These are phyloP conservation scores for Drosophila pseudoananassae DNA, from an alignment of 1,140 invertebrate genomes.

Conservation along the genomic window DNA sequence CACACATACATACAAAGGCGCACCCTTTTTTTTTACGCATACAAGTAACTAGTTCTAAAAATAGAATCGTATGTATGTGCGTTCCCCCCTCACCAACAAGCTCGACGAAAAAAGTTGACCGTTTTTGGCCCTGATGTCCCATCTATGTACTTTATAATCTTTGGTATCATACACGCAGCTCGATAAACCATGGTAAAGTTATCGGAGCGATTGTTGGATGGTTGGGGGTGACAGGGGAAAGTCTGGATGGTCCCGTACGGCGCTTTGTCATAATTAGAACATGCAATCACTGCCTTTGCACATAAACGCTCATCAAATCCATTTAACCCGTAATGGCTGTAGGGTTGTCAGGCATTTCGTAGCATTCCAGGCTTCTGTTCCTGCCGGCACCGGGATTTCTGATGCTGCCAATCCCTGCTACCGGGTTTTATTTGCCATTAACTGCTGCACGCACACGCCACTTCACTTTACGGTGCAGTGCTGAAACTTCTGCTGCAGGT, in stretches of 20 bases:
- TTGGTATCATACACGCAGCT: constrained; percentile 9
- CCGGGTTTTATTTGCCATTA: constrained; percentile 73
- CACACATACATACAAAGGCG: too few species aligned
- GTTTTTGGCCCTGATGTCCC: too few species aligned
- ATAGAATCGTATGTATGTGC: too few species aligned
- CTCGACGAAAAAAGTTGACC: too few species aligned
- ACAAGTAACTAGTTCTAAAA: too few species aligned
- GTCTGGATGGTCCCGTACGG: not conserved
- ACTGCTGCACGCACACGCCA: constrained; percentile 55
- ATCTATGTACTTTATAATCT: too few species aligned
- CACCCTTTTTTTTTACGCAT: too few species aligned
- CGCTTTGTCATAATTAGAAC: constrained; percentile 68
- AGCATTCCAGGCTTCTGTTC: constrained; percentile 40
- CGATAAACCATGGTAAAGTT: not conserved
- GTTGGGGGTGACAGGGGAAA: not conserved
- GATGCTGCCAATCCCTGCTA: not conserved
- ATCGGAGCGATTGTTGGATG: not conserved
- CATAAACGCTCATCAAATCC: constrained; percentile 80
- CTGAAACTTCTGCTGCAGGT: not conserved
- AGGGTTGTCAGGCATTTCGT: constrained; percentile 41
- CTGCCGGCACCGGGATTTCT: constrained; percentile 10
- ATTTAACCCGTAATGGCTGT: constrained; percentile 68
- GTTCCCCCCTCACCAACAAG: too few species aligned
- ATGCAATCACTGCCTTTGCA: constrained; percentile 43
- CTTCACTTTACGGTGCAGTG: not conserved